Evolutionary conservation across 2,888 invertebrate genomes (phyloP), one percentile per base, ranked within the genome.

Genomic region (Drosophila neonasuta): DNA sequence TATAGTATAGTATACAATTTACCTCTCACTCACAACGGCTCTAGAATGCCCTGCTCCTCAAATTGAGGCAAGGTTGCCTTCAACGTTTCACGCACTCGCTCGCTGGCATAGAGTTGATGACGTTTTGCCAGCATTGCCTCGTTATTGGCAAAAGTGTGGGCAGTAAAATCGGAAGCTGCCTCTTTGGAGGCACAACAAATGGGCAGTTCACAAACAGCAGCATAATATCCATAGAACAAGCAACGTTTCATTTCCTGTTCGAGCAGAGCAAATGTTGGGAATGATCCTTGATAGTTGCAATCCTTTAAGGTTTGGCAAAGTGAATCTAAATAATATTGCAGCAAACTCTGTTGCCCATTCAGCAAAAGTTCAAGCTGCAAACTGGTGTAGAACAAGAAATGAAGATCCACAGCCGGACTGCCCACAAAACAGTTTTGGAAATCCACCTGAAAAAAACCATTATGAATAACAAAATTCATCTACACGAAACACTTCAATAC

Each of bases 391-490:
- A 91, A 75, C 29, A 91, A 88, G 58, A 88, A 90, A 34, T 88
- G 85, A 1, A 91, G 32, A 74, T 91, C 91, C 3, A 86, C 72
- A 0, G 90, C 91, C 2, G 90, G 89, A 59, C 89, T 90, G 8
- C 83, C 83, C 55, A 84, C 76, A 24, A 78, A 86, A 32, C 83
- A 74, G 63, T 88, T 85, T 75, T 91, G 91, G 62, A 89, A 89
- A 56, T 91, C 91, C 42, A 91, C 86, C 88, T 88, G 8, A 15
- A 54, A 13, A 2, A 1, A 0, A 39, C 65, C 67, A 45, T 6
- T 34, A 1, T 6, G 1, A 29, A 15, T 9, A n/a, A 15, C 0
- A 49, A 17, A 30, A 13, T 9, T 13, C 10, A 17, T 30, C 1
- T 2, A 0, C 17, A 17, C 17, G 17, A 29, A 13, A 5, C 11